Percentiles rank a stretch among this genome's conserved stretches.
These are phyloP conservation scores for Ophonus ardosiacus DNA, from an alignment of 2,888 invertebrate genomes.

Conservation along the genomic window DNA sequence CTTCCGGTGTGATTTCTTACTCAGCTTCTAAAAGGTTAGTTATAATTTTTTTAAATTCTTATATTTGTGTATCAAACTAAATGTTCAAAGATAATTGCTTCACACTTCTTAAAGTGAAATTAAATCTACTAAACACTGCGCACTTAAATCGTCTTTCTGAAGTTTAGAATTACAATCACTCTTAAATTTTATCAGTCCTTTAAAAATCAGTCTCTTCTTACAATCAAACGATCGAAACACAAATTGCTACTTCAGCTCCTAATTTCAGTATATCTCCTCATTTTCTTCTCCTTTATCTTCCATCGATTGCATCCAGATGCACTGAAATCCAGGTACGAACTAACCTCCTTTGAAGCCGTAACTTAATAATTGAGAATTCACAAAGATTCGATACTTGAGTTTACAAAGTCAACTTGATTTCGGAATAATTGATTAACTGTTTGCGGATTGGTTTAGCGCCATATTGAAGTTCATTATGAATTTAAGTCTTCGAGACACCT, in stretches of 20 bases:
- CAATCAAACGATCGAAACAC: background rate
- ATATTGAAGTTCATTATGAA: slow-evolving; percentile 46
- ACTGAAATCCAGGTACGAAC: slow-evolving; percentile 15
- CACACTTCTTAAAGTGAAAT: too few relatives aligned
- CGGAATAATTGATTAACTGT: slow-evolving; percentile 61
- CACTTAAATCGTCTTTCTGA: too few relatives aligned
- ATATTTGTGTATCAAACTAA: too few relatives aligned
- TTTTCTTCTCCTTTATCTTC: background rate
- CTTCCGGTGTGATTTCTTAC: too few relatives aligned
- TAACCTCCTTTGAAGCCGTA: slow-evolving; percentile 60
- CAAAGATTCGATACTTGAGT: slow-evolving; percentile 61
- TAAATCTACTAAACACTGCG: too few relatives aligned
- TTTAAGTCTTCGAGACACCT: slow-evolving; percentile 24
- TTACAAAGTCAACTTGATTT: slow-evolving; percentile 53
- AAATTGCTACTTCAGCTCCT: background rate
- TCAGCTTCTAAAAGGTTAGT: too few relatives aligned
- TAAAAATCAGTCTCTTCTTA: too few relatives aligned
- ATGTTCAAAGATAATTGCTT: too few relatives aligned
- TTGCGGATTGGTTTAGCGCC: slow-evolving; percentile 54
- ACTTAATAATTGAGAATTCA: slow-evolving; percentile 61
- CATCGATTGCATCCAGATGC: background rate
- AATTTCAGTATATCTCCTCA: background rate
- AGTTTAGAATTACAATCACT: too few relatives aligned
- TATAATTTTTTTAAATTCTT: too few relatives aligned
- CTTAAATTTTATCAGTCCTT: too few relatives aligned